Conservation (phyloP, 1,140 invertebrate genomes). For the Panagrolaimus sp. region DNA sequence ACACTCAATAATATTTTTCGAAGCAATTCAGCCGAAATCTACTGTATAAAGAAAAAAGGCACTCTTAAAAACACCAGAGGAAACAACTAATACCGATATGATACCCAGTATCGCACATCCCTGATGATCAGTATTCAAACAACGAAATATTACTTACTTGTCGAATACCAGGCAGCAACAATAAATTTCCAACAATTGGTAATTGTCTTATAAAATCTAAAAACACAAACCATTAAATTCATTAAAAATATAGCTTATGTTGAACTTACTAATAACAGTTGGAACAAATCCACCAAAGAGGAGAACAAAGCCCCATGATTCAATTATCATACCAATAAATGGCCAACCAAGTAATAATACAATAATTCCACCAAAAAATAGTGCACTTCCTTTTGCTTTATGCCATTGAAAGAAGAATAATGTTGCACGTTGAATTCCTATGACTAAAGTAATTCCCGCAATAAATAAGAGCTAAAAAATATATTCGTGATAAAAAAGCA, state of each 20-base stretch:
- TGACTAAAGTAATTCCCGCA: slow-evolving; percentile 85
- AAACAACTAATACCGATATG: too few relatives aligned
- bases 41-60: too few relatives aligned
- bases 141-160: slow-evolving; percentile 63
- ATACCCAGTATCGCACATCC: too few relatives aligned
- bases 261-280: slow-evolving; percentile 18
- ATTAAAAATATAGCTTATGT: slow-evolving; percentile 67
- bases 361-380: slow-evolving; percentile 89
- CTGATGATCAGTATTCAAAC: too few relatives aligned
- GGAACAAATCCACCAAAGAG: slow-evolving; percentile 63
- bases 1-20: too few relatives aligned
- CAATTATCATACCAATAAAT: slow-evolving; percentile 87
- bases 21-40: too few relatives aligned
- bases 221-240: slow-evolving; percentile 65
- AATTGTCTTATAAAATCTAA: slow-evolving; percentile 68
- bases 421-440: slow-evolving; percentile 87
- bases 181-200: slow-evolving; percentile 66
- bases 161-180: slow-evolving; percentile 67
- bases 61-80: too few relatives aligned
- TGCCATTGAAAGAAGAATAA: slow-evolving; percentile 96
- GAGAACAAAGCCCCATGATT: slow-evolving; percentile 71
- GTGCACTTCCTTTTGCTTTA: slow-evolving; percentile 82
- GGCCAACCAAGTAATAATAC: slow-evolving; percentile 93
- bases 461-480: slow-evolving; percentile 82
- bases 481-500: slow-evolving; percentile 66